Evolutionary conservation across 2,797 vertebrate genomes (phyloP), one percentile per base, ranked within the genome.

Genomic region (Taeniopygia guttata): DNA sequence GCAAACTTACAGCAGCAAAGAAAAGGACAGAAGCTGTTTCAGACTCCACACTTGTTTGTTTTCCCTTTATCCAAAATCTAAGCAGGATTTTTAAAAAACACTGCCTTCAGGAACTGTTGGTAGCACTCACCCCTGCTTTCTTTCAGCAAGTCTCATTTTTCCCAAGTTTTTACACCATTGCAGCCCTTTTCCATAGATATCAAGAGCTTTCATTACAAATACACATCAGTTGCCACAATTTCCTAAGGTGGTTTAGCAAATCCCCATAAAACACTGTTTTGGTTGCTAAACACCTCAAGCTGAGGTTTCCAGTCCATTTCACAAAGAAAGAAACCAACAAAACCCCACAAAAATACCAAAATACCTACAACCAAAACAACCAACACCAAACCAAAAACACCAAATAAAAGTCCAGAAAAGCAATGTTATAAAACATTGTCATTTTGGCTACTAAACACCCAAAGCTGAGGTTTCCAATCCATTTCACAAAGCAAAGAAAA

Each of bases 271-370:
- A 91, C 40, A 23, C 20, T 34, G 43, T 16, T 10, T 30, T 32
- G 69, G 76, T 84, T 45, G 32, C 70, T 49, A 6, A 56, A 34
- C 36, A 40, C 46, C 36, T 32, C 21, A 18, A 60, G 8, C 17
- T 86, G 51, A 58, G 64, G 45, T 60, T 84, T 85, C 54, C n/a
- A 78, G 89, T 79, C 87, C 81, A 32, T 66, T 94, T 89, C 90
- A 78, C 45, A 51, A 46, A 67, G 52, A 20, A n/a, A 62, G n/a
- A 72, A 59, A 78, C 9, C 12, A 27, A 52, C 13, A 46, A 66
- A 42, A 2, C 13, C 19, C 45, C 9, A 68, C 36, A 23, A 46
- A 75, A 81, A 69, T 7, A 40, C 9, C 18, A 34, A 82, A 66
- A 64, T 10, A 26, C 51, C 40, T 6, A 72, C 51, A 76, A 27